These are phyloP conservation scores for Prochilodus magdalenae DNA, from an alignment of 2,113 vertebrate genomes.

Conservation along the genomic window DNA sequence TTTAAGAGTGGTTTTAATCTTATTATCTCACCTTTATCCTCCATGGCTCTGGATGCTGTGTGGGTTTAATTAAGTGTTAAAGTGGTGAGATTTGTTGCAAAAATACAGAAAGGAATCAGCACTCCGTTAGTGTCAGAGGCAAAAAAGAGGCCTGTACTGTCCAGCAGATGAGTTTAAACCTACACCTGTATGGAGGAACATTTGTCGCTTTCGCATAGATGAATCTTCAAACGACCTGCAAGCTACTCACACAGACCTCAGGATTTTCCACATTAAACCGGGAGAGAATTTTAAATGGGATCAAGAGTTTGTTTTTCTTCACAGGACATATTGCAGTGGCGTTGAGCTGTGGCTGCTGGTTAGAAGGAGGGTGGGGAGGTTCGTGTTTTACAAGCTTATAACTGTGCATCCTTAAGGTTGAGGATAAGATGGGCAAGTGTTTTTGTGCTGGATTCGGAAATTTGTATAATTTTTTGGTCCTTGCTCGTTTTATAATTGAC, in stretches of 20 bases:
- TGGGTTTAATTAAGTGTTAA: not conserved
- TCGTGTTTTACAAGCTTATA: conserved; percentile 14
- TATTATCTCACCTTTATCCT: no score
- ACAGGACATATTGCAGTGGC: no score
- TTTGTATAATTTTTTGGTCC: not conserved
- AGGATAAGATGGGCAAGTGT: not conserved
- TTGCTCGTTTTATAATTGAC: not conserved
- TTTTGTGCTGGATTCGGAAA: not conserved
- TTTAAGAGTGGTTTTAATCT: no score
- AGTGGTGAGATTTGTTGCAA: no score
- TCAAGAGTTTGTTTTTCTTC: not conserved
- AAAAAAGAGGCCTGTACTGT: not conserved
- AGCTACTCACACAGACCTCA: not conserved
- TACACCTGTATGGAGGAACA: not conserved
- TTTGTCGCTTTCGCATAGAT: not conserved
- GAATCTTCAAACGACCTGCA: not conserved
- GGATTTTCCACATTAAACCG: conserved; percentile 26
- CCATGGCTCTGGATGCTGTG: no score
- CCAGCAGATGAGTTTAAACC: not conserved
- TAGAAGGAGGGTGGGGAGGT: not conserved
- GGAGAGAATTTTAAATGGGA: conserved; percentile 11
- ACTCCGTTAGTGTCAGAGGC: not conserved
- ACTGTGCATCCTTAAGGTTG: not conserved
- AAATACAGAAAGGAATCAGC: no score
- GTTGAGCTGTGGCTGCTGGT: conserved; percentile 29